Evolutionary conservation across 1,140 invertebrate species (phyloP).

Genomic region (Frieseomelitta varia): DNA sequence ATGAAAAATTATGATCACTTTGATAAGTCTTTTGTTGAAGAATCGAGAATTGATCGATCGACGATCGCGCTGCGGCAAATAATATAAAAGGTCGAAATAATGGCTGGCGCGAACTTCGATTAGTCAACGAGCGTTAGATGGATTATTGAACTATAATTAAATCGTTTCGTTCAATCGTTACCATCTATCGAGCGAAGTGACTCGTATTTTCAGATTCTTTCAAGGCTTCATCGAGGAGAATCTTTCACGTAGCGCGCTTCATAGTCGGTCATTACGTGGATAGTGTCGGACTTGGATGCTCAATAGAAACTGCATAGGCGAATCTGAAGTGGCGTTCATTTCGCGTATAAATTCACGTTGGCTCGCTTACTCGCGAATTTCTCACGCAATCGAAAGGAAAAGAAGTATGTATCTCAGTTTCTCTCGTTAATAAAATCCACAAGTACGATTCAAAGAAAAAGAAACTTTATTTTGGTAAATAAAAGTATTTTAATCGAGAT

Average conservation of each 20-base stretch:
- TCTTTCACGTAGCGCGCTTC: conserved; percentile 14
- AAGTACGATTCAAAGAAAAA: no score
- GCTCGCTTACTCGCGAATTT: background rate
- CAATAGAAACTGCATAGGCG: background rate
- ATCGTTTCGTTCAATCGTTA: background rate
- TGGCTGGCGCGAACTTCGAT: conserved; percentile 17
- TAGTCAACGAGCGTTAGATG: background rate
- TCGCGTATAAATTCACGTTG: background rate
- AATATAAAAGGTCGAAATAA: conserved; percentile 44
- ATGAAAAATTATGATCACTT: no score
- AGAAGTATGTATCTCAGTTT: no score
- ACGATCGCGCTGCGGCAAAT: background rate
- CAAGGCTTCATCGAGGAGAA: conserved; percentile 11
- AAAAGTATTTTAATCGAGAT: background rate
- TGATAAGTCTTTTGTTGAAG: background rate
- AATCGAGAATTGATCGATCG: no score
- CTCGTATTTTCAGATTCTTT: conserved; percentile 13
- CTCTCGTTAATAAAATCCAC: no score
- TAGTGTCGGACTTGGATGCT: conserved; percentile 17
- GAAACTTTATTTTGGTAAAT: no score
- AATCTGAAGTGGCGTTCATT: conserved; percentile 1
- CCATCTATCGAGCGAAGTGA: background rate
- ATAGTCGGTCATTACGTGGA: conserved; percentile 1
- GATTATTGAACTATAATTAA: background rate
- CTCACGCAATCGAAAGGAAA: background rate